phyloP scores from a whole-genome alignment of 2,888 invertebrate species.

The Dasypogon diadema region DNA sequence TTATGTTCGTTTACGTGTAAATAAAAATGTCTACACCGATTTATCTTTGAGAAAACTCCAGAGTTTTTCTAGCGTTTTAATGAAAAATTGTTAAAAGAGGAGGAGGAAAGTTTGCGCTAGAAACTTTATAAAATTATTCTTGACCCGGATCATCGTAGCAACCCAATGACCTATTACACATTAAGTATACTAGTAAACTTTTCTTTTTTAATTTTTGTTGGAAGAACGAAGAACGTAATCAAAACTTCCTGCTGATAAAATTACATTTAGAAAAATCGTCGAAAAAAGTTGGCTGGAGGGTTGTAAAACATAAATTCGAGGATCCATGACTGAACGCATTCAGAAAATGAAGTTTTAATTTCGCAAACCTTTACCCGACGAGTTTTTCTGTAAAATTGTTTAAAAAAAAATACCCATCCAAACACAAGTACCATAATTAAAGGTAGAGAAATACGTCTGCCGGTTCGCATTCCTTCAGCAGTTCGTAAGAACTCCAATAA shows the following conservation, averaged over 20 bases:
- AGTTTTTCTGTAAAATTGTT: too few relatives aligned
- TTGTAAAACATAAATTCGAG: too few relatives aligned
- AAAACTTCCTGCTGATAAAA: too few relatives aligned
- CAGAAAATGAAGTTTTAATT: too few relatives aligned
- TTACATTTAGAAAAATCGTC: too few relatives aligned
- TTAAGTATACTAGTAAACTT: too few relatives aligned
- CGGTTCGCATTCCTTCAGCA: neutral
- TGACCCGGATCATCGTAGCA: neutral
- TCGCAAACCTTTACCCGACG: too few relatives aligned
- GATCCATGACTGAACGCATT: too few relatives aligned
- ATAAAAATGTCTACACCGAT: neutral
- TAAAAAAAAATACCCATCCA: neutral
- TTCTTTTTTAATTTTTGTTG: too few relatives aligned
- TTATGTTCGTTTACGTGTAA: neutral
- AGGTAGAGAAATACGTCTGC: neutral
- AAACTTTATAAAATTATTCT: slow-evolving; percentile 3
- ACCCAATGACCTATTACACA: neutral
- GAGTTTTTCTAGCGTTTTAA: neutral
- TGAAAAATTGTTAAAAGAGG: neutral
- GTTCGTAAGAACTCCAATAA: slow-evolving; percentile 11
- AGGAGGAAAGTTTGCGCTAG: neutral
- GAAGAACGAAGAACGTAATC: too few relatives aligned
- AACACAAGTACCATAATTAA: neutral
- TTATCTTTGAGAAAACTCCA: neutral
- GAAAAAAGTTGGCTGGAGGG: too few relatives aligned